Conservation (phyloP, 2,113 vertebrate species). For the Eolophus roseicapilla region DNA sequence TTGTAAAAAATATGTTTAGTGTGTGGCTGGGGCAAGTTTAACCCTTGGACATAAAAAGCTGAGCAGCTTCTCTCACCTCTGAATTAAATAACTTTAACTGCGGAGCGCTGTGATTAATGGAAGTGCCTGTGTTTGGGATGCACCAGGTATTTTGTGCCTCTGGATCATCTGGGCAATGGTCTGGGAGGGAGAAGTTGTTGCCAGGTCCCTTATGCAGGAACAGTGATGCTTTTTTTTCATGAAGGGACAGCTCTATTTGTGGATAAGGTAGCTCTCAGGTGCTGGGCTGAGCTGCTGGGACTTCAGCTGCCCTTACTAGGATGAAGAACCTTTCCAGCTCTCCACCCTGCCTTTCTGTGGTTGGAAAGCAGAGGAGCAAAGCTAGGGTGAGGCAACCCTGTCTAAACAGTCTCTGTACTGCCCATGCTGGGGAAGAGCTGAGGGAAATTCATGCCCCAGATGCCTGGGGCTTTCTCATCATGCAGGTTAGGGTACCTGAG, state of each 20-base stretch:
- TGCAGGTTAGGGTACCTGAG: neutral
- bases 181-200: neutral
- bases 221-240: neutral
- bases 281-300: neutral
- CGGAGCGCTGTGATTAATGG: slow-evolving; percentile 7
- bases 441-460: neutral
- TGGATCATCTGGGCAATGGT: neutral
- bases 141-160: neutral
- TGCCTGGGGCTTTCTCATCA: neutral
- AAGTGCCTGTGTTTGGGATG: neutral
- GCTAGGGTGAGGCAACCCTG: neutral
- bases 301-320: neutral
- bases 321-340: neutral
- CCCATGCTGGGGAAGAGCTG: neutral
- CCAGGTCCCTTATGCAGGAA: neutral
- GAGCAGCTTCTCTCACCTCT: slow-evolving; percentile 39
- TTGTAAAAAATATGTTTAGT: slow-evolving; percentile 67
- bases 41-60: slow-evolving; percentile 54
- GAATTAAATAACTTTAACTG: slow-evolving; percentile 58
- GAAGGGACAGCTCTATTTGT: neutral
- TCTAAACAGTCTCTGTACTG: neutral
- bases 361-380: neutral
- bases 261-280: neutral
- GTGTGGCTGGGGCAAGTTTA: slow-evolving; percentile 41
- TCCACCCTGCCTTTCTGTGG: neutral